These are phyloP conservation scores for Okamejei kenojei DNA, from an alignment of 2,797 vertebrate genomes.

Conservation along the genomic window DNA sequence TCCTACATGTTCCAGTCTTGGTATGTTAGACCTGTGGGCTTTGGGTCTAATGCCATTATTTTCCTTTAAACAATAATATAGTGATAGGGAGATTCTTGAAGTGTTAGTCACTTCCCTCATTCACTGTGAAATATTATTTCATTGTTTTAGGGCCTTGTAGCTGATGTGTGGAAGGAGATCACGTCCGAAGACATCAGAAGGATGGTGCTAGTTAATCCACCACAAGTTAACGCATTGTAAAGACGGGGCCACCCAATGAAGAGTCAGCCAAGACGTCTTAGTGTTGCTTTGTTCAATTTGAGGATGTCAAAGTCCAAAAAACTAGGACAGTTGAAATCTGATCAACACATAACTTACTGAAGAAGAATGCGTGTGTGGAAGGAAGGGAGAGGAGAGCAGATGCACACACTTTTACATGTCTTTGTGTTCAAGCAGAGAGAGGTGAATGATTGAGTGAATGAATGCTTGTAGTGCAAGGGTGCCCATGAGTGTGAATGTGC, in stretches of 20 bases:
- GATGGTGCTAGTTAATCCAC: slow-evolving; percentile 26
- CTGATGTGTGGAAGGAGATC: slow-evolving; percentile 18
- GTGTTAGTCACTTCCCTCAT: not conserved
- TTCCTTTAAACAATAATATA: not conserved
- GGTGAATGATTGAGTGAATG: not conserved
- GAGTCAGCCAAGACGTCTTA: slow-evolving; percentile 6
- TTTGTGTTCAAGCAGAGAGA: slow-evolving; percentile 26
- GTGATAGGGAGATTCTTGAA: not conserved
- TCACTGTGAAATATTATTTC: slow-evolving; percentile 5
- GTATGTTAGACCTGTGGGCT: not conserved
- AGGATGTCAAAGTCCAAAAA: slow-evolving; percentile 11
- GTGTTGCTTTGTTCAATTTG: slow-evolving; percentile 28
- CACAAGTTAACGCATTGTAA: slow-evolving; percentile 31
- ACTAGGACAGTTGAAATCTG: slow-evolving; percentile 26
- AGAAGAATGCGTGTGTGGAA: slow-evolving; percentile 24
- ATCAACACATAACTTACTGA: slow-evolving; percentile 30
- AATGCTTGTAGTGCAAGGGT: not conserved
- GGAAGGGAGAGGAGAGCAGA: slow-evolving; percentile 14
- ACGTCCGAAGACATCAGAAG: slow-evolving; percentile 27
- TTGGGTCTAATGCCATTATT: not conserved
- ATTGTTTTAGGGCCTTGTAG: slow-evolving; percentile 6
- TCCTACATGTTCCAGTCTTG: not conserved
- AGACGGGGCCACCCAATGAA: slow-evolving; percentile 16
- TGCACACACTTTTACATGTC: not conserved
- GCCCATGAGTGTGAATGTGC: slow-evolving; percentile 23